These are phyloP conservation scores for Oscheius sp. DNA, from an alignment of 2,888 invertebrate genomes.

Conservation along the genomic window DNA sequence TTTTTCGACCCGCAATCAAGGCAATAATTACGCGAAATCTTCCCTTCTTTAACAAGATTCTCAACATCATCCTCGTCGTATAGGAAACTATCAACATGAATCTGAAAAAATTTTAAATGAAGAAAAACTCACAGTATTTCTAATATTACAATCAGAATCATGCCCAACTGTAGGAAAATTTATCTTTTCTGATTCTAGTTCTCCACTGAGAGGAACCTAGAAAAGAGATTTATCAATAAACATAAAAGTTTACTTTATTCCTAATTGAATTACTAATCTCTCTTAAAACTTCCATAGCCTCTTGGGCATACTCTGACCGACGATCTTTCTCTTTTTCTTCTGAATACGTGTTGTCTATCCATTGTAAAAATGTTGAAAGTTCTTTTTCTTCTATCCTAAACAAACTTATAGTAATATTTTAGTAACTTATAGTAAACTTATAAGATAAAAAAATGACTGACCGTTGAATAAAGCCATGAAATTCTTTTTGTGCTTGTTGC, in stretches of 20 bases:
- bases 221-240: background rate
- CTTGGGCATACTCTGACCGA: conserved; percentile 16
- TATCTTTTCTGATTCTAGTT: conserved; percentile 23
- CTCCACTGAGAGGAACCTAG: conserved; percentile 17
- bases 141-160: conserved; percentile 50
- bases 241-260: conserved; percentile 7
- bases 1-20: conserved; percentile 74
- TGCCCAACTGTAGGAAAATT: conserved; percentile 39
- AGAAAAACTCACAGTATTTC: conserved; percentile 42
- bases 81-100: conserved; percentile 80
- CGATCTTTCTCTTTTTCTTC: conserved; percentile 9
- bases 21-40: conserved; percentile 74
- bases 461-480: conserved; percentile 10
- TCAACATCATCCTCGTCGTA: conserved; percentile 79
- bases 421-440: background rate
- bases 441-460: background rate
- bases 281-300: conserved; percentile 6
- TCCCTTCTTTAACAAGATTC: conserved; percentile 74
- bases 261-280: conserved; percentile 13
- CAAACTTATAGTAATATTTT: background rate
- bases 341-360: conserved; percentile 20
- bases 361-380: conserved; percentile 19
- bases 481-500: conserved; percentile 15
- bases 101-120: conserved; percentile 45
- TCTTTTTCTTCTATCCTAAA: conserved; percentile 23